Conservation (phyloP, 2,113 vertebrate species). For the Plecturocebus donacophilus region DNA sequence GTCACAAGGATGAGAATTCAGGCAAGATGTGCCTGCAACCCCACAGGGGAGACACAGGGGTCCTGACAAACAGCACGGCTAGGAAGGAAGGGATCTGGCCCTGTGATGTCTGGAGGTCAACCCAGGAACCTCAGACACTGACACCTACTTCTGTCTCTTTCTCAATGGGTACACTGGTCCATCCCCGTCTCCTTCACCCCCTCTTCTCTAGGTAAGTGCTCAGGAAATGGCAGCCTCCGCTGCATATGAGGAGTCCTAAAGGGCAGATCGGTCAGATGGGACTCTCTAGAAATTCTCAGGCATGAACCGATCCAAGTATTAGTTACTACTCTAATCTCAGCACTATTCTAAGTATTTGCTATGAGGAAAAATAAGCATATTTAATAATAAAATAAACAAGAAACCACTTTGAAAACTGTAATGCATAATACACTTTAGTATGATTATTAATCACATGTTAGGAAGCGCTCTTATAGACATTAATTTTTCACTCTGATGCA, state of each 20-base stretch:
- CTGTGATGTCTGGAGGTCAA: not conserved
- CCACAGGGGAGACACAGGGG: not conserved
- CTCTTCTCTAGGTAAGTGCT: not conserved
- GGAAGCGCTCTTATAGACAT: not conserved
- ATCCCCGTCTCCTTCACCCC: not conserved
- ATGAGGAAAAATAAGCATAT: not conserved
- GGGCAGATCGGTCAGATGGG: not conserved
- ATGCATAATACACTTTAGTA: not conserved
- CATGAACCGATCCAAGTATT: not conserved
- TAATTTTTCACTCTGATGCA: not conserved
- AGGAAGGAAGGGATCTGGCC: not conserved
- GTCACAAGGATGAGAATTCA: not conserved
- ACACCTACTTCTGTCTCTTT: not conserved
- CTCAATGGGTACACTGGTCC: not conserved
- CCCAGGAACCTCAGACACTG: not conserved
- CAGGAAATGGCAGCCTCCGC: not conserved
- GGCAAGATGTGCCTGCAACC: too few species aligned
- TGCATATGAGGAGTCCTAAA: not conserved
- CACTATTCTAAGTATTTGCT: not conserved
- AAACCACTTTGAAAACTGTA: not conserved
- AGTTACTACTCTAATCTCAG: too few species aligned
- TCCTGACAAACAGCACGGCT: not conserved
- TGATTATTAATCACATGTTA: not conserved
- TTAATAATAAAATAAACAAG: not conserved
- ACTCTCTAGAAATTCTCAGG: not conserved